phyloP scores from a whole-genome alignment of 2,797 vertebrate genomes.

The Gallinago solitaria region DNA sequence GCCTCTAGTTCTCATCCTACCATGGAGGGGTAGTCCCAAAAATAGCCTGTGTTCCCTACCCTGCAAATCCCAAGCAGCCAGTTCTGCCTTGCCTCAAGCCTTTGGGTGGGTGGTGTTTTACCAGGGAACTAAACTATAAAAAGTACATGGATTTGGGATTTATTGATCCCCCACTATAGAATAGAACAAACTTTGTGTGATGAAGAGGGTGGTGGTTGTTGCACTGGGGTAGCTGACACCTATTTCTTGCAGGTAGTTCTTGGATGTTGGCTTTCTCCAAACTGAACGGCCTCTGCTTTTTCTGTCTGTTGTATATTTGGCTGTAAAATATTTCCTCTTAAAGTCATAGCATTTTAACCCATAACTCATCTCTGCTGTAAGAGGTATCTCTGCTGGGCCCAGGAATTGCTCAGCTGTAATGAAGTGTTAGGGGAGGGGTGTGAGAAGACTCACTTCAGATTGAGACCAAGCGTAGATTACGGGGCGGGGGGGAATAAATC shows the following conservation, averaged over 20 bases:
- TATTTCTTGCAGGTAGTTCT: background rate
- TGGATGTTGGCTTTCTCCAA: background rate
- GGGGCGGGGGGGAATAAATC: background rate
- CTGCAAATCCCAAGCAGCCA: background rate
- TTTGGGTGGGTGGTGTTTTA: constrained; percentile 47
- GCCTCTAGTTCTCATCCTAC: background rate
- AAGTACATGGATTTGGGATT: background rate
- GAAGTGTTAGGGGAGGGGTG: background rate
- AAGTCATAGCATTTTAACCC: background rate
- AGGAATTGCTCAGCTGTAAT: background rate
- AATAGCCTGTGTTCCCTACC: background rate
- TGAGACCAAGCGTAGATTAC: background rate
- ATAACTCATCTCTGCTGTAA: background rate
- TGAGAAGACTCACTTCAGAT: background rate
- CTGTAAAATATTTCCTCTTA: background rate
- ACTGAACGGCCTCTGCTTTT: background rate
- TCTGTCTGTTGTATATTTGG: background rate
- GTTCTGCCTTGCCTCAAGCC: background rate
- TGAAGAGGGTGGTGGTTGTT: background rate
- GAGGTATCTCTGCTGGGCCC: background rate
- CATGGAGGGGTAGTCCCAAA: background rate
- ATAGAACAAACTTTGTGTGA: background rate
- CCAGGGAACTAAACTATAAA: background rate
- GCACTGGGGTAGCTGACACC: background rate
- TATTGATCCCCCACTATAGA: background rate